These are phyloP conservation scores for Schizothorax lantsangensis DNA, from an alignment of 2,797 vertebrate species.

Conservation along the genomic window DNA sequence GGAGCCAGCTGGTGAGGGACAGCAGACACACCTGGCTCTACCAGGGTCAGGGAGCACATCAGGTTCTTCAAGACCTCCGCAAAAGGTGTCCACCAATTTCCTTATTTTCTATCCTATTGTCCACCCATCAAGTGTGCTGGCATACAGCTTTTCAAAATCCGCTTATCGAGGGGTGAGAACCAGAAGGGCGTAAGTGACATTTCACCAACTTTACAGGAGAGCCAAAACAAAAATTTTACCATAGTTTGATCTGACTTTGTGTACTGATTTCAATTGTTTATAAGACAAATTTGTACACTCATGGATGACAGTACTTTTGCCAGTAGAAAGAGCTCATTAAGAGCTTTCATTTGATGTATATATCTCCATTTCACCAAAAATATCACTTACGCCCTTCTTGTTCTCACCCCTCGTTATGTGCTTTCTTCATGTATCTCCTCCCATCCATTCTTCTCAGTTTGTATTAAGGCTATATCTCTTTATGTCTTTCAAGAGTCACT, in stretches of 20 bases:
- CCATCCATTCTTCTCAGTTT: no score
- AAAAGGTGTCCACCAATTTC: constrained; percentile 74
- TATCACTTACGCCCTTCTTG: no score
- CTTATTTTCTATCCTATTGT: neutral
- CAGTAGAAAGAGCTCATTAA: no score
- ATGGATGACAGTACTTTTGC: no score
- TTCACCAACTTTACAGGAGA: no score
- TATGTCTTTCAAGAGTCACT: constrained; percentile 80
- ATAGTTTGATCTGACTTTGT: no score
- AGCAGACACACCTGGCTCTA: constrained; percentile 98
- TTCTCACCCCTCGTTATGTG: neutral
- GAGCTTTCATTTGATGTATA: no score
- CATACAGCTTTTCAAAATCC: neutral
- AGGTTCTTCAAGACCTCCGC: constrained; percentile 89
- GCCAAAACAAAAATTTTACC: no score
- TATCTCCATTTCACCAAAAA: no score
- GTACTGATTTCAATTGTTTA: no score
- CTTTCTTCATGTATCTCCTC: neutral
- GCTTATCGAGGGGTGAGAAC: neutral
- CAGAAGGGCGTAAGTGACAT: no score
- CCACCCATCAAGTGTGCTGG: neutral
- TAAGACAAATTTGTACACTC: no score
- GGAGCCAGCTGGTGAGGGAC: constrained; percentile 93
- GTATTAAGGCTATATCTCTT: constrained; percentile 4
- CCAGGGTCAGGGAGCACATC: constrained; percentile 94